Percentiles rank a stretch among this genome's conserved stretches.
Conservation (phyloP, 2,797 vertebrate species). For the Corythornis leucogaster region DNA sequence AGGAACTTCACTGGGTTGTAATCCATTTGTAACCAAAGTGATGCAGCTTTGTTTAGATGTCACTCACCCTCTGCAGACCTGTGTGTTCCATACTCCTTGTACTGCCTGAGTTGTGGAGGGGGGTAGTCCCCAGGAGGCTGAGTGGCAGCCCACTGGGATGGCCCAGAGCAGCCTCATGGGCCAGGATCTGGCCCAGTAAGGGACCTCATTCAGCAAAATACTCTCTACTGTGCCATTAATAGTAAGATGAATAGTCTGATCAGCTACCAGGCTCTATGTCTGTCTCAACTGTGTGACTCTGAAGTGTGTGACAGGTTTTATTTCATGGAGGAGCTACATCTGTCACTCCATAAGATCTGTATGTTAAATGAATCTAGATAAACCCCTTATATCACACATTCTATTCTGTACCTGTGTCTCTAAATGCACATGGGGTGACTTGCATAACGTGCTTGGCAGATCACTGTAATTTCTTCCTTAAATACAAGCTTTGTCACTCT, state of each 20-base stretch:
- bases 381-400: background rate
- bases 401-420: background rate
- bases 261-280: background rate
- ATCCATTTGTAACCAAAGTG: background rate
- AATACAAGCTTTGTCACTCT: background rate
- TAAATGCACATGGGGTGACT: background rate
- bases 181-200: background rate
- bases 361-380: background rate
- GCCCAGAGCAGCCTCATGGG: background rate
- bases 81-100: background rate
- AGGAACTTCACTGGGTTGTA: background rate
- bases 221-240: background rate
- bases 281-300: background rate
- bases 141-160: background rate
- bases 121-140: fast-evolving
- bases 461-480: conserved; percentile 1
- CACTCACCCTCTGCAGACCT: background rate
- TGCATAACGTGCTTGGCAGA: background rate
- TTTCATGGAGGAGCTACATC: background rate
- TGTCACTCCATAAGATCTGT: background rate
- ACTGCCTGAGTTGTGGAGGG: background rate
- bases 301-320: background rate
- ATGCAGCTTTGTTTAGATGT: background rate
- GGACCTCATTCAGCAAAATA: background rate
- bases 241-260: background rate